Evolutionary conservation across 64 coral and sea anemone species (phyloP).

Genomic region (Dendrophyllia cribrosa): DNA sequence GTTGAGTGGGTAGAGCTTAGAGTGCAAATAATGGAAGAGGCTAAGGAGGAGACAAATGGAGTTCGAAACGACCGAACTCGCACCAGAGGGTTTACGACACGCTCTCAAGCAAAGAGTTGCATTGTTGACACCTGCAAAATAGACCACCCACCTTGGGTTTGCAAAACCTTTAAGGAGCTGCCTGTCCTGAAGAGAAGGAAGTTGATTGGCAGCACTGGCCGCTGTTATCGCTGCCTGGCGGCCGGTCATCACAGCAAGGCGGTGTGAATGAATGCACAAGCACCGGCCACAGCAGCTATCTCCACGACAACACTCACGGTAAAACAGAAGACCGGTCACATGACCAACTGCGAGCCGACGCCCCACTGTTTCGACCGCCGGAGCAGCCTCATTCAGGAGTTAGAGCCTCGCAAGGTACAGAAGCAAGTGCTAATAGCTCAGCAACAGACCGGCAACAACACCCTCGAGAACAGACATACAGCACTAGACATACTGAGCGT

Average conservation of each 20-base stretch:
- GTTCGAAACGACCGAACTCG: not conserved
- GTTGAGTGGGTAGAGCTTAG: constrained; percentile 47
- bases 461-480: constrained; percentile 13
- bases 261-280: constrained; percentile 46
- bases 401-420: not conserved
- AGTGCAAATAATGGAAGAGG: constrained; percentile 63
- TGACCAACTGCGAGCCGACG: not conserved
- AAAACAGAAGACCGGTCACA: not conserved
- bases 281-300: constrained; percentile 42
- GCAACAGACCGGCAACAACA: not conserved
- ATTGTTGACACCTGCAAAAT: constrained; percentile 37
- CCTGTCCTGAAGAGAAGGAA: constrained; percentile 48
- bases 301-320: constrained; percentile 37
- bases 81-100: constrained; percentile 20
- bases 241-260: constrained; percentile 16
- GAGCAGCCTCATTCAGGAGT: not conserved
- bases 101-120: constrained; percentile 23
- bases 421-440: not conserved
- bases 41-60: constrained; percentile 34
- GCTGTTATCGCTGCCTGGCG: constrained; percentile 57
- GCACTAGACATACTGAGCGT: constrained; percentile 34
- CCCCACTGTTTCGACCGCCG: not conserved
- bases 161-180: constrained; percentile 57
- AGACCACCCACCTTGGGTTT: constrained; percentile 53
- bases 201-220: constrained; percentile 18